A percentile compares a stretch with the other conserved stretches of the same genome.
phyloP scores from a whole-genome alignment of 1,140 invertebrate genomes.

The Pinna nobilis region DNA sequence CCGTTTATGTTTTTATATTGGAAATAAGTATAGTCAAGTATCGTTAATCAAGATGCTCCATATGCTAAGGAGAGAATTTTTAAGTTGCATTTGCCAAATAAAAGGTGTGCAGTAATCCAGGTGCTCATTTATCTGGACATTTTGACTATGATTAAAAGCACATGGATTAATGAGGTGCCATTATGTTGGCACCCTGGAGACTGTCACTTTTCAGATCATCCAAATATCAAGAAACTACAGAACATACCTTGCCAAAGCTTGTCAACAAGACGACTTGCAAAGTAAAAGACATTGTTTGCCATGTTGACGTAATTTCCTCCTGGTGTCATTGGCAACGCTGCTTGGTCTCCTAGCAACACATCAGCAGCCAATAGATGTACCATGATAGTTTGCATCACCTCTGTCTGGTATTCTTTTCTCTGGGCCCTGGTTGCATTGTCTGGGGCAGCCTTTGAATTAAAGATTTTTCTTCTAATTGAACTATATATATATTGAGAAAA shows the following conservation, averaged over 20 bases:
- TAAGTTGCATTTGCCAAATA: background rate
- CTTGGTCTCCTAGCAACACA: constrained; percentile 88
- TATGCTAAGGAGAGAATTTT: background rate
- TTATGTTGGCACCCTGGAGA: background rate
- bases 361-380: constrained; percentile 95
- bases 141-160: too few species aligned
- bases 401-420: constrained; percentile 93
- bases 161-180: too few species aligned
- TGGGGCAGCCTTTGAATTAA: constrained; percentile 63
- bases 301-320: constrained; percentile 68
- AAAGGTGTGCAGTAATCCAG: too few species aligned
- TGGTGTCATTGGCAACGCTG: constrained; percentile 79
- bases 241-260: constrained; percentile 94
- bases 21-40: too few species aligned
- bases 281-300: constrained; percentile 90
- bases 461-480: too few species aligned
- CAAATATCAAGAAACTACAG: background rate
- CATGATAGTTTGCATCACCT: constrained; percentile 93
- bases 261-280: constrained; percentile 94
- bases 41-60: background rate
- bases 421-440: constrained; percentile 86
- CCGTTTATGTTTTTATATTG: too few species aligned
- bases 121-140: too few species aligned
- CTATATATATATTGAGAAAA: too few species aligned
- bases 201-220: background rate